phyloP scores from a whole-genome alignment of 1,140 invertebrate species.

The Vanessa atalanta region DNA sequence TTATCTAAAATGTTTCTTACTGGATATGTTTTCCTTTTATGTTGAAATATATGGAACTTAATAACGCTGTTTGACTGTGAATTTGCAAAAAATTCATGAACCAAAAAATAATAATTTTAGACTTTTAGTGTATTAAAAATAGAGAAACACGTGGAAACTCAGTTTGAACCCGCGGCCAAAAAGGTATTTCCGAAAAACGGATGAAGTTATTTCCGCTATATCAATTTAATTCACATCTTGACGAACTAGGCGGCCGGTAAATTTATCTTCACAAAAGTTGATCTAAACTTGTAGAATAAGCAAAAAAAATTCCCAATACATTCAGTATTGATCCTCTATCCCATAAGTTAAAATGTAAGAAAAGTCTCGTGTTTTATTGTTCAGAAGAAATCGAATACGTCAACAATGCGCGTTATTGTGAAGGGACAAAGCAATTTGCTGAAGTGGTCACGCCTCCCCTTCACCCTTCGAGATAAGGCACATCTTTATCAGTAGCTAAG shows the following conservation, averaged over 20 bases:
- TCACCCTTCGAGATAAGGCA: slow-evolving; percentile 43
- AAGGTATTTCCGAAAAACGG: no score
- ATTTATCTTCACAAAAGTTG: background rate
- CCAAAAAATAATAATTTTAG: no score
- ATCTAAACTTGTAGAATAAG: slow-evolving; percentile 8
- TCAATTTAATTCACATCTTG: no score
- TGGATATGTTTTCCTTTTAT: no score
- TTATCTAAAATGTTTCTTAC: no score
- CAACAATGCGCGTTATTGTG: slow-evolving; percentile 49
- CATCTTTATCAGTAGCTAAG: slow-evolving; percentile 36
- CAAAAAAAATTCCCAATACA: slow-evolving; percentile 24
- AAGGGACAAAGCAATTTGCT: slow-evolving; percentile 55
- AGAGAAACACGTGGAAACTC: no score
- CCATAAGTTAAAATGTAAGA: slow-evolving; percentile 33
- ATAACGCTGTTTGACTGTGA: no score
- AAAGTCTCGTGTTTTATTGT: slow-evolving; percentile 45
- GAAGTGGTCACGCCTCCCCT: slow-evolving; percentile 51
- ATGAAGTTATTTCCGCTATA: no score
- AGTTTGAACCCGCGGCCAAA: background rate
- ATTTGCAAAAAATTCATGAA: no score
- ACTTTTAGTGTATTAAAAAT: no score
- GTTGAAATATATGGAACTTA: no score
- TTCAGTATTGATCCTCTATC: slow-evolving; percentile 31
- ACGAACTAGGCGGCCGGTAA: no score
- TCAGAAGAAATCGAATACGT: slow-evolving; percentile 51